A percentile compares a stretch with the other conserved stretches of the same genome.
phyloP scores from a whole-genome alignment of 2,113 vertebrate genomes.

The Hirundichthys speculiger region DNA sequence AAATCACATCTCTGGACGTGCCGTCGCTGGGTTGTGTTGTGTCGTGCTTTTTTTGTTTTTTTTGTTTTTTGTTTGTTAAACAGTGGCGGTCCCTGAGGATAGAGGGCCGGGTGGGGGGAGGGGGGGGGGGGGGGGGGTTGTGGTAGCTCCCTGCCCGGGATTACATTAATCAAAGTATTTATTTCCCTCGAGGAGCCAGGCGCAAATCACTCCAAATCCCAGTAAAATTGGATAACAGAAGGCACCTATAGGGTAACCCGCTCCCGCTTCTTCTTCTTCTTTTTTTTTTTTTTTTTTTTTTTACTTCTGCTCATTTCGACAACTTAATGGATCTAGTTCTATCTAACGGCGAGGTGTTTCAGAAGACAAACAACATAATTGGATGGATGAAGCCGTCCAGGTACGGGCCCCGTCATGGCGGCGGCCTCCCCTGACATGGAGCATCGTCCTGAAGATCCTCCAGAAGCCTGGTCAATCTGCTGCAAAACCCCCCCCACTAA shows the following conservation, averaged over 20 bases:
- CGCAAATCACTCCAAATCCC: constrained; percentile 98
- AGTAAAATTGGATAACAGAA: constrained; percentile 97
- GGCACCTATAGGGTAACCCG: constrained; percentile 84
- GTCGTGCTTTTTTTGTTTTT: constrained; percentile 82
- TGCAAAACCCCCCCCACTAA: constrained; percentile 47
- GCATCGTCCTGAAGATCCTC: constrained; percentile 28
- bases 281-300: constrained; percentile 23
- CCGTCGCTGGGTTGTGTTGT: constrained; percentile 68
- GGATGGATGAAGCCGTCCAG: constrained; percentile 57
- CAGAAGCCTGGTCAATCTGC: constrained; percentile 58
- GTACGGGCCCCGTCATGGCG: too few species aligned
- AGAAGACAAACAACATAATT: constrained; percentile 75
- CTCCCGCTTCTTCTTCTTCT: too few species aligned
- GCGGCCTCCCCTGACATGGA: constrained; percentile 25
- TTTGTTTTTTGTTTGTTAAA: constrained; percentile 99
- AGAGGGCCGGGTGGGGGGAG: too few species aligned
- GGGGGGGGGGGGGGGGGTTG: constrained; percentile 82
- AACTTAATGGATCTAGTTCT: constrained; percentile 79
- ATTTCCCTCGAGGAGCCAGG: constrained; percentile 92
- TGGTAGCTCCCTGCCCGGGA: constrained; percentile 91
- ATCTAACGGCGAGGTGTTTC: constrained; percentile 71
- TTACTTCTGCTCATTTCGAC: constrained; percentile 56
- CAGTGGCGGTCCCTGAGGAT: constrained; percentile 88
- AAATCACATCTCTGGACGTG: constrained; percentile 46
- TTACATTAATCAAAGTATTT: constrained; percentile 99